These are phyloP conservation scores for Sinocyclocheilus anophthalmus DNA, from an alignment of 2,113 vertebrate genomes.

Conservation along the genomic window DNA sequence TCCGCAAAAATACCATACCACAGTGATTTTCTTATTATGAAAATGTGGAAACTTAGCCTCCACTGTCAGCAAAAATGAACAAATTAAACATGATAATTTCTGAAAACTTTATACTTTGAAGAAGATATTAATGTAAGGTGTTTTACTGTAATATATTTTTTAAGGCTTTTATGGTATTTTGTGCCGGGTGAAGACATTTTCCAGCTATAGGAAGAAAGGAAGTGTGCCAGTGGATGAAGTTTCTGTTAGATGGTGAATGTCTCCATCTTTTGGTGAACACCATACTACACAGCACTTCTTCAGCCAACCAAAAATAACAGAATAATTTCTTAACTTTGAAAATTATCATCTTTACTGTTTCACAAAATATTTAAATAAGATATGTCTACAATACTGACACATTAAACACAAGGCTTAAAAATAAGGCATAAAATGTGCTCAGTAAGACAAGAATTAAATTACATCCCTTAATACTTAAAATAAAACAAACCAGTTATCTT, in stretches of 20 bases:
- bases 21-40: neutral
- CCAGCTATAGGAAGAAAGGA: neutral
- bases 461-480: neutral
- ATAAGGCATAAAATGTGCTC: constrained; percentile 15
- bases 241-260: constrained; percentile 8
- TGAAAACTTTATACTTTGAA: neutral
- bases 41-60: neutral
- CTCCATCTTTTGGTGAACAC: constrained; percentile 45
- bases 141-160: neutral
- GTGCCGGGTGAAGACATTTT: neutral
- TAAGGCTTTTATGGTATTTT: neutral
- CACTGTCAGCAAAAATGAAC: neutral
- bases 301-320: neutral
- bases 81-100: neutral
- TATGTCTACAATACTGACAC: neutral
- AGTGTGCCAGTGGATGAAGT: neutral
- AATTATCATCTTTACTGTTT: constrained; percentile 6
- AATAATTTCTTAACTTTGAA: neutral
- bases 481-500: neutral
- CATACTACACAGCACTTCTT: neutral
- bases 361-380: neutral
- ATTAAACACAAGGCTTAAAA: neutral
- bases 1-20: neutral
- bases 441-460: neutral
- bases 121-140: neutral